Evolutionary conservation across 1,140 invertebrate genomes (phyloP).

Genomic region (Drosophila ohnishii): DNA sequence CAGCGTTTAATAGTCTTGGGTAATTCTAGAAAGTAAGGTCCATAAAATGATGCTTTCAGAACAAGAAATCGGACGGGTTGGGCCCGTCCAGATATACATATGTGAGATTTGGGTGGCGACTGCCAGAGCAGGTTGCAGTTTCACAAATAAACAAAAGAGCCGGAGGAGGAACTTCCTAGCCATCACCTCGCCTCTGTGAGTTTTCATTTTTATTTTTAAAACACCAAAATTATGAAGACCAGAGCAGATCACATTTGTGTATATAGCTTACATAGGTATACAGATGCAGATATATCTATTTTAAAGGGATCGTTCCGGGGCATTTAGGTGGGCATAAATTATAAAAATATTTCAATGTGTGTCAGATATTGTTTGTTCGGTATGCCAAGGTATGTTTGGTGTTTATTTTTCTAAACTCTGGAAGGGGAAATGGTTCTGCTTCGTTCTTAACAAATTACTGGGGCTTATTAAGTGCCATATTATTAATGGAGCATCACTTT

Average conservation of each 20-base stretch:
- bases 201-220: slow-evolving; percentile 68
- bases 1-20: slow-evolving; percentile 59
- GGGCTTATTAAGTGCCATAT: slow-evolving; percentile 63
- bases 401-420: slow-evolving; percentile 4
- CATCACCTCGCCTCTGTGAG: slow-evolving; percentile 39
- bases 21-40: slow-evolving; percentile 63
- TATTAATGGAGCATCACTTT: slow-evolving; percentile 62
- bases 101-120: slow-evolving; percentile 3
- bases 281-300: slow-evolving; percentile 50
- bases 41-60: slow-evolving; percentile 63
- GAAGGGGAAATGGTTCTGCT: slow-evolving; percentile 48
- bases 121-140: slow-evolving; percentile 63
- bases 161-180: no score
- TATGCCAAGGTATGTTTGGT: slow-evolving; percentile 66
- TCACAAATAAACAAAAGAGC: slow-evolving; percentile 67
- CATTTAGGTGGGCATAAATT: slow-evolving; percentile 75
- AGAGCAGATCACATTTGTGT: slow-evolving; percentile 26
- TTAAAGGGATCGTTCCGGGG: slow-evolving; percentile 52
- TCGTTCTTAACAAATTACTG: slow-evolving; percentile 68
- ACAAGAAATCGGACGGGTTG: slow-evolving; percentile 37
- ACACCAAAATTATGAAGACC: slow-evolving; percentile 41
- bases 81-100: slow-evolving; percentile 47
- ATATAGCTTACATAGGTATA: slow-evolving; percentile 18
- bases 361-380: slow-evolving; percentile 70
- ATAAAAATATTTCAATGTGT: slow-evolving; percentile 79